A percentile compares a stretch with the other conserved stretches of the same genome.
Conservation (phyloP, 2,797 vertebrate species). For the Sebastes vulpes region DNA sequence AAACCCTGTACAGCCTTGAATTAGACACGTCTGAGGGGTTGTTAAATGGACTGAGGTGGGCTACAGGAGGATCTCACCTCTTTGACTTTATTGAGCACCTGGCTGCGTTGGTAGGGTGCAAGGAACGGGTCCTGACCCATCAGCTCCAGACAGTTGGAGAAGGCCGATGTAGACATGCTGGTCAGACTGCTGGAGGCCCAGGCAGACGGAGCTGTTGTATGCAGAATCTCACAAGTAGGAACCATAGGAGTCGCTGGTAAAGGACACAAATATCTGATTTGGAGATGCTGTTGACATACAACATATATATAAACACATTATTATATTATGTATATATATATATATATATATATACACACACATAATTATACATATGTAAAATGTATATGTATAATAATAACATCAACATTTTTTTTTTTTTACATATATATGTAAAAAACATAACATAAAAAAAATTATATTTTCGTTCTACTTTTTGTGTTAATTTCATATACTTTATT, state of each 20-base stretch:
- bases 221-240: constrained; percentile 85
- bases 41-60: not conserved
- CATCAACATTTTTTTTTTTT: too few species aligned
- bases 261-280: constrained; percentile 26
- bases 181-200: constrained; percentile 80
- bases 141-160: constrained; percentile 85
- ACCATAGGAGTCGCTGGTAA: constrained; percentile 57
- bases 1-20: not conserved
- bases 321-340: too few species aligned
- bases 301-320: not conserved
- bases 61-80: constrained; percentile 60
- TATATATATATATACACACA: too few species aligned
- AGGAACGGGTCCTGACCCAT: constrained; percentile 82
- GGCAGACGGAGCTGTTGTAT: constrained; percentile 72
- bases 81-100: constrained; percentile 82
- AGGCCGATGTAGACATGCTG: constrained; percentile 77
- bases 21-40: not conserved
- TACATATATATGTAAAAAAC: not conserved
- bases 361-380: rapidly evolving
- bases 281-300: not conserved
- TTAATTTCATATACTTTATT: not conserved
- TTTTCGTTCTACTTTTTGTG: too few species aligned
- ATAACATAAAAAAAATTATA: not conserved
- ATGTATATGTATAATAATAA: too few species aligned
- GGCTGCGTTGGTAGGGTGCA: constrained; percentile 64